Evolutionary conservation across 2,113 vertebrate species (phyloP).

Genomic region (Trachemys scripta): DNA sequence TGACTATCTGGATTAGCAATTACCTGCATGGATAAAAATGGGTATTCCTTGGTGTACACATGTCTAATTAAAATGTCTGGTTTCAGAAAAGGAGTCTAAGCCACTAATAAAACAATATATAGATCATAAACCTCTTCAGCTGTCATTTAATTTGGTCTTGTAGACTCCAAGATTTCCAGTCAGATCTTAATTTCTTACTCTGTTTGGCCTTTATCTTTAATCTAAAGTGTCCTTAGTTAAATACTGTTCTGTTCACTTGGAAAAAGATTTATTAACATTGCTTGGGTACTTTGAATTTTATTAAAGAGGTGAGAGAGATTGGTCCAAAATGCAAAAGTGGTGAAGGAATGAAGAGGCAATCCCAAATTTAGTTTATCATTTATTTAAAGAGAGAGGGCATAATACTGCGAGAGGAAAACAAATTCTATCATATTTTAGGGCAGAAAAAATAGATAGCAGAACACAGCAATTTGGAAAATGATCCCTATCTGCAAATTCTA

Average conservation of each 20-base stretch:
- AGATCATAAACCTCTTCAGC: conserved; percentile 55
- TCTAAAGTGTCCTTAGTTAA: conserved; percentile 51
- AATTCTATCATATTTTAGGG: neutral
- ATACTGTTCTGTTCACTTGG: conserved; percentile 31
- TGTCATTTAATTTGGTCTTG: conserved; percentile 60
- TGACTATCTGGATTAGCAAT: conserved; percentile 60
- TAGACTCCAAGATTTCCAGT: conserved; percentile 31
- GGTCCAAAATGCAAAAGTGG: neutral
- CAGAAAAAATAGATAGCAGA: neutral
- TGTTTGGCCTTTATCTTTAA: conserved; percentile 46
- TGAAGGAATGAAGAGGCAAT: neutral
- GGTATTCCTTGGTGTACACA: neutral
- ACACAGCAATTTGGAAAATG: neutral
- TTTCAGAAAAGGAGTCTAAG: conserved; percentile 61
- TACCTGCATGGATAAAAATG: conserved; percentile 47
- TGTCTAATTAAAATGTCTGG: conserved; percentile 57
- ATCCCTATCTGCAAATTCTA: neutral
- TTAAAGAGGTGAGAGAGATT: neutral
- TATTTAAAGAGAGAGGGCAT: neutral
- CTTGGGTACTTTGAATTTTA: neutral
- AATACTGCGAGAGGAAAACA: neutral
- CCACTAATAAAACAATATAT: conserved; percentile 44
- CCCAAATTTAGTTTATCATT: neutral
- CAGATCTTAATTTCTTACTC: conserved; percentile 57
- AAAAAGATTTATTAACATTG: conserved; percentile 25